These are phyloP conservation scores for Geotrypetes seraphini DNA, from an alignment of 2,797 vertebrate genomes.

Conservation along the genomic window DNA sequence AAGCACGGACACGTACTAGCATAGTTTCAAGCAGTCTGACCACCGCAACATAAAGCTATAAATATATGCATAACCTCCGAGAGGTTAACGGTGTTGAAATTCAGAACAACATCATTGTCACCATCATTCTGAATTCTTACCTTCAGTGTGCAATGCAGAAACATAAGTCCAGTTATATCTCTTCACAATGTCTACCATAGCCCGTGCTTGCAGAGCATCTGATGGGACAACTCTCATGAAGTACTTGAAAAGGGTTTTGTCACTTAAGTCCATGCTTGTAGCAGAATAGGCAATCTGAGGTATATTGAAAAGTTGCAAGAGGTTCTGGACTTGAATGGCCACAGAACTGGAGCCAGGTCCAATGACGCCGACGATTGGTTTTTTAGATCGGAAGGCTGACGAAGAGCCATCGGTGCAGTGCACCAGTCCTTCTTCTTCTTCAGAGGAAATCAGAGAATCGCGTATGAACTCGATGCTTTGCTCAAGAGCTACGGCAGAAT, in stretches of 20 bases:
- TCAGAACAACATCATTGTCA: no score
- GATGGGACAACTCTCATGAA: slow-evolving; percentile 98
- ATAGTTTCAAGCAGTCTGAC: no score
- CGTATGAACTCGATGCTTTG: slow-evolving; percentile 97
- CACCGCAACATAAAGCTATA: no score
- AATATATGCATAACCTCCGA: no score
- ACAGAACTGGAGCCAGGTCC: slow-evolving; percentile 94
- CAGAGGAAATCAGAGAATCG: slow-evolving; percentile 85
- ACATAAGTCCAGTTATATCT: slow-evolving; percentile 98
- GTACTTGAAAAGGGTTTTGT: slow-evolving; percentile 93
- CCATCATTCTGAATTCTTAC: no score
- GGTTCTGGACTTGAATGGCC: slow-evolving; percentile 93
- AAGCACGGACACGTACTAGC: no score
- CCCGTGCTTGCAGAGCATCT: slow-evolving; percentile 88
- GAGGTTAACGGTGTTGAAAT: no score
- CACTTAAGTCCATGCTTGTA: slow-evolving; percentile 91
- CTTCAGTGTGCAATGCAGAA: slow-evolving; percentile 95
- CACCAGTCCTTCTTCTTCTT: slow-evolving; percentile 73
- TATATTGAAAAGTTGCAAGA: slow-evolving; percentile 96
- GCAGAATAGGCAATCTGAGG: slow-evolving; percentile 95
- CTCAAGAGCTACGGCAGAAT: slow-evolving; percentile 92
- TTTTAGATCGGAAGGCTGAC: slow-evolving; percentile 74
- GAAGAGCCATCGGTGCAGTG: slow-evolving; percentile 75
- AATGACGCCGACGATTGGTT: slow-evolving; percentile 91
- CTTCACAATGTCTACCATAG: slow-evolving; percentile 98